phyloP scores from a whole-genome alignment of 1,140 invertebrate species.

The Drosophila asahinai region DNA sequence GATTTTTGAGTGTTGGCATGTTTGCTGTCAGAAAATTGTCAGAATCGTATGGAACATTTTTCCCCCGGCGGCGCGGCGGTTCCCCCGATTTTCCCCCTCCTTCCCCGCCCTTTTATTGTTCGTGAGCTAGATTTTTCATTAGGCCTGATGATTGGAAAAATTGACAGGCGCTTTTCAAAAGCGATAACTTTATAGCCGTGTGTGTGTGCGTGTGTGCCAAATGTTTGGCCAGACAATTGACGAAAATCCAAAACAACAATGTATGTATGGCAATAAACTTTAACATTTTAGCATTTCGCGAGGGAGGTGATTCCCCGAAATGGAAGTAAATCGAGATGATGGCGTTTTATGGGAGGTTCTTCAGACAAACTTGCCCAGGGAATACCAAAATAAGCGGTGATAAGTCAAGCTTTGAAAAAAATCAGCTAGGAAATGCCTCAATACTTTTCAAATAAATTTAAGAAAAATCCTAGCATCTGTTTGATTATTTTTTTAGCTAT shows the following conservation, averaged over 20 bases:
- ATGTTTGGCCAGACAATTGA: conserved; percentile 70
- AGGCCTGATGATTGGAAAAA: conserved; percentile 81
- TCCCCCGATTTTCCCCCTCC: background rate
- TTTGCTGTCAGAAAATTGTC: conserved; percentile 83
- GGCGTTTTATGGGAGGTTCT: background rate
- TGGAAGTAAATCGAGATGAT: conserved; percentile 25
- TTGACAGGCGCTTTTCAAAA: conserved; percentile 74
- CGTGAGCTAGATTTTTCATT: conserved; percentile 74
- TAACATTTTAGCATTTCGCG: conserved; percentile 39
- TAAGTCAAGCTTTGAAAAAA: background rate
- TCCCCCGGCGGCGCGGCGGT: background rate
- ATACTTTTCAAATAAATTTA: too few species aligned
- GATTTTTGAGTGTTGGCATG: conserved; percentile 82
- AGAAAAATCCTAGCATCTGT: too few species aligned
- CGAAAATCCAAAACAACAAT: conserved; percentile 53
- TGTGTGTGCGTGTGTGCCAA: conserved; percentile 42
- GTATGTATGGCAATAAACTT: conserved; percentile 36
- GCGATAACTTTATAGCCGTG: conserved; percentile 67
- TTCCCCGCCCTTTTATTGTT: conserved; percentile 1
- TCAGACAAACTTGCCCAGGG: background rate
- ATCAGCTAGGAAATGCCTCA: background rate
- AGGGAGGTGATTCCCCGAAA: conserved; percentile 8
- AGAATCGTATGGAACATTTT: conserved; percentile 75
- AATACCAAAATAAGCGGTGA: background rate
- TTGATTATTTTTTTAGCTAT: too few species aligned